Evolutionary conservation across 53 echinoderm and acorn worm genomes (phyloP).

Genomic region (Crossaster papposus): DNA sequence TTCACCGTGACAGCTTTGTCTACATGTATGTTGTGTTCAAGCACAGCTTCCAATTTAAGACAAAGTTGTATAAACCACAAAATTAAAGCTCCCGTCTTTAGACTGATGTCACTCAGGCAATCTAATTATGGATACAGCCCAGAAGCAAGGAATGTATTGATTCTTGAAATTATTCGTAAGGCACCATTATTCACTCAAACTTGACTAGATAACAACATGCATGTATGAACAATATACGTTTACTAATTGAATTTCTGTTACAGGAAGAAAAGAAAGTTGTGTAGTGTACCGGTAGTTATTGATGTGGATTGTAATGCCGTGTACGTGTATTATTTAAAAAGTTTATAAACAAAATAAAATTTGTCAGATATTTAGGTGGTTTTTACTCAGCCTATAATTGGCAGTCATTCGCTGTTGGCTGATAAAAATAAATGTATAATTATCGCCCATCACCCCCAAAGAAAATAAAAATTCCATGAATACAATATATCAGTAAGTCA

Average conservation of each 20-base stretch:
- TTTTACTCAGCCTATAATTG: too few relatives aligned
- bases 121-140: background rate
- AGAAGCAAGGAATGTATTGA: background rate
- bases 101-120: background rate
- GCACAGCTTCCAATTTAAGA: background rate
- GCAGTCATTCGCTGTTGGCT: too few relatives aligned
- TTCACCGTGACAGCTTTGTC: too few relatives aligned
- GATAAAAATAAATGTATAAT: too few relatives aligned
- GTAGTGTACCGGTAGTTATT: background rate
- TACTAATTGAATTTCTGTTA: background rate
- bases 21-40: too few relatives aligned
- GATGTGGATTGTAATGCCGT: too few relatives aligned
- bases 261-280: background rate
- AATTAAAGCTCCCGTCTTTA: background rate
- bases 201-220: background rate
- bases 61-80: background rate
- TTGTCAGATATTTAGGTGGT: too few relatives aligned
- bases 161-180: background rate
- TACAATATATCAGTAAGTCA: too few relatives aligned
- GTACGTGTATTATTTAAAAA: too few relatives aligned
- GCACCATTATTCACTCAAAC: background rate
- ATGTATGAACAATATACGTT: background rate
- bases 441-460: too few relatives aligned
- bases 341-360: too few relatives aligned
- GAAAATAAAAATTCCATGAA: too few relatives aligned